Evolutionary conservation across 1,140 invertebrate genomes (phyloP).

Genomic region (Cephus cinctus): DNA sequence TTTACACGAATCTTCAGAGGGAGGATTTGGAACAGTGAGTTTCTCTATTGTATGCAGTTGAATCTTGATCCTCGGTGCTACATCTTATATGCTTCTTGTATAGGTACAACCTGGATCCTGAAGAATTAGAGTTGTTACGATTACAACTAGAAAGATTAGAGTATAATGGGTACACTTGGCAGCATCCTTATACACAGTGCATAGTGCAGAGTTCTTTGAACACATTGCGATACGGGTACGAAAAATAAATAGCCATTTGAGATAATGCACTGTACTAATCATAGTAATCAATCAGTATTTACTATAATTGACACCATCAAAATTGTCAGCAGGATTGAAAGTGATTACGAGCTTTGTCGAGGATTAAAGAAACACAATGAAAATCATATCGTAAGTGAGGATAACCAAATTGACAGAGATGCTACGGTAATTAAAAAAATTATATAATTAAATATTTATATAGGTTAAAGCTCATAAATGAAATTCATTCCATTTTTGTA

Average conservation of each 20-base stretch:
- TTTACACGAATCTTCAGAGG: conserved; percentile 60
- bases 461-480: neutral
- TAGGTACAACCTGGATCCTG: conserved; percentile 65
- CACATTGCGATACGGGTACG: conserved; percentile 62
- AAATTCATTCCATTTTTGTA: conserved; percentile 18
- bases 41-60: neutral
- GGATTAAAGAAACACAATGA: conserved; percentile 8
- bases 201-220: conserved; percentile 74
- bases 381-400: conserved; percentile 8
- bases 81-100: conserved; percentile 16
- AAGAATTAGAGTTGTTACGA: conserved; percentile 67
- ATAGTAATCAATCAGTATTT: too few species aligned
- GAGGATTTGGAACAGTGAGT: conserved; percentile 64
- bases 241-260: too few species aligned
- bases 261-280: too few species aligned
- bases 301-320: too few species aligned
- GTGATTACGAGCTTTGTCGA: too few species aligned
- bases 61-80: neutral
- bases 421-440: conserved; percentile 18
- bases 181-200: conserved; percentile 80
- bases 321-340: too few species aligned
- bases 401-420: conserved; percentile 14
- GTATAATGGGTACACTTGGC: conserved; percentile 73
- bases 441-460: conserved; percentile 44
- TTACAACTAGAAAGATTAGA: conserved; percentile 68